Evolutionary conservation across 2,888 invertebrate species (phyloP).

Genomic region (Eulithis prunata): DNA sequence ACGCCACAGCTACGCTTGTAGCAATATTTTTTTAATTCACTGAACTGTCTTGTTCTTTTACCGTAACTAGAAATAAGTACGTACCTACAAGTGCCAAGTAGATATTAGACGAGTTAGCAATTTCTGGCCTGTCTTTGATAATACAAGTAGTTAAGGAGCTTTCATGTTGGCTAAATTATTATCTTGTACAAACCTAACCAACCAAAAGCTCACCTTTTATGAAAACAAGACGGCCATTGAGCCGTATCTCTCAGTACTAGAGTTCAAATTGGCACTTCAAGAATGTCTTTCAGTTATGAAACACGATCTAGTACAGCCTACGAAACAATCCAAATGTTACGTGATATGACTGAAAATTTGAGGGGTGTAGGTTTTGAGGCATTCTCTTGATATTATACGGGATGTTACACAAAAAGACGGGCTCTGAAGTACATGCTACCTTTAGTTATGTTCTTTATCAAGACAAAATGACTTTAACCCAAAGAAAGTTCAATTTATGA

Average conservation of each 20-base stretch:
- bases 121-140: too few species aligned
- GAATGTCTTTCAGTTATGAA: slow-evolving; percentile 40
- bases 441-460: too few species aligned
- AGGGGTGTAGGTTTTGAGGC: slow-evolving; percentile 7
- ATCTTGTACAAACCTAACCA: neutral
- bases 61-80: too few species aligned
- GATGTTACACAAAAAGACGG: too few species aligned
- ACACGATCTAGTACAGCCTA: slow-evolving; percentile 56
- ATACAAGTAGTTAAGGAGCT: too few species aligned
- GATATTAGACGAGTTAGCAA: too few species aligned
- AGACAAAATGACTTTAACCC: too few species aligned
- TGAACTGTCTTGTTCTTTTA: too few species aligned
- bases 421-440: too few species aligned
- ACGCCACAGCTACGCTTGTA: neutral
- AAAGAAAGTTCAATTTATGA: too few species aligned
- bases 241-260: slow-evolving; percentile 6
- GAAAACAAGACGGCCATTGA: neutral
- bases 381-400: neutral
- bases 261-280: slow-evolving; percentile 20
- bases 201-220: neutral
- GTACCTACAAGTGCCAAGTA: too few species aligned
- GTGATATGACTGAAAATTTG: slow-evolving; percentile 46
- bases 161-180: too few species aligned
- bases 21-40: neutral
- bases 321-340: slow-evolving; percentile 61